Conservation (phyloP, 1,140 invertebrate genomes). For the Apis florea region DNA sequence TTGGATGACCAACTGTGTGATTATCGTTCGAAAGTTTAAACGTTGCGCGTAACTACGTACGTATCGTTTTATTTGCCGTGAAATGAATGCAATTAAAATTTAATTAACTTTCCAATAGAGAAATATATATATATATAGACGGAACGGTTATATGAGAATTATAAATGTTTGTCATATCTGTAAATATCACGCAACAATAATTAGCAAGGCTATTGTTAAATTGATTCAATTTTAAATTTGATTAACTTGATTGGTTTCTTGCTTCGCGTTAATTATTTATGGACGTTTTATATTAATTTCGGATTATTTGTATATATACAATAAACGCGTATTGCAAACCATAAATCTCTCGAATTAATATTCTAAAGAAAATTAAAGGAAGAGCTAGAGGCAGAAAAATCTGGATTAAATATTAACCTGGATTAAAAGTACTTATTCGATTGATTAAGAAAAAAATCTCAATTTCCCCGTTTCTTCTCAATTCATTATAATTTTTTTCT, state of each 20-base stretch:
- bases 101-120: neutral
- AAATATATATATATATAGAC: neutral
- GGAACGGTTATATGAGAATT: constrained; percentile 7
- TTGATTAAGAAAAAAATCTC: no score
- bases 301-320: neutral
- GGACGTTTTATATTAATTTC: neutral
- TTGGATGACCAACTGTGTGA: neutral
- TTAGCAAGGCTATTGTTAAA: neutral
- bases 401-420: neutral
- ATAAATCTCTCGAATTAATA: neutral
- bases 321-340: neutral
- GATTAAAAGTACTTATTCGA: neutral
- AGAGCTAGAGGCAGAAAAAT: neutral
- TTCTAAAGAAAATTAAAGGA: neutral
- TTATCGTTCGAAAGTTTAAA: neutral
- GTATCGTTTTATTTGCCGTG: neutral
- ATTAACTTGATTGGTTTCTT: constrained; percentile 9
- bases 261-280: neutral
- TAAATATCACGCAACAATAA: constrained; percentile 16
- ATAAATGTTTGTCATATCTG: constrained; percentile 2
- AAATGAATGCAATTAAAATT: neutral
- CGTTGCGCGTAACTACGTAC: no score
- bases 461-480: no score
- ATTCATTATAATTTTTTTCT: no score
- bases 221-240: constrained; percentile 22